Evolutionary conservation across 2,113 vertebrate genomes (phyloP).

Genomic region (Ploceus nigricollis): DNA sequence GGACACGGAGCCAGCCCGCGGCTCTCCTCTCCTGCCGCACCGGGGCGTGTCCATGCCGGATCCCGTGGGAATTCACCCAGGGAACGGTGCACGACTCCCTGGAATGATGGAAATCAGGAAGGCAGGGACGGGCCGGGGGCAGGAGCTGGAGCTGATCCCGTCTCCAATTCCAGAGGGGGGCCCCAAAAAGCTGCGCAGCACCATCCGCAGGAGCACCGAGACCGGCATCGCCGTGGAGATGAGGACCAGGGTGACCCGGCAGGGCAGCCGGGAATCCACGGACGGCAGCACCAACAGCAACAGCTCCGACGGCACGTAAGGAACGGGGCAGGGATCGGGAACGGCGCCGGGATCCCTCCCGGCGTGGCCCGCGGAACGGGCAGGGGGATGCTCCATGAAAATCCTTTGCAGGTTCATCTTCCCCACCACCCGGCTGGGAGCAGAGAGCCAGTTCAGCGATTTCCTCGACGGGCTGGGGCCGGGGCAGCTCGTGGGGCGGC

Average conservation of each 20-base stretch:
- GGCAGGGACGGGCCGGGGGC: not conserved
- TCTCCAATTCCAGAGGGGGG: conserved; percentile 77
- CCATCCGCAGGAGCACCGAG: conserved; percentile 94
- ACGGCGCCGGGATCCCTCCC: not conserved
- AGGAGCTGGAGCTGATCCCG: not conserved
- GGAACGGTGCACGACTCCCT: rapidly evolving
- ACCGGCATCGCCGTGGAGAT: conserved; percentile 97
- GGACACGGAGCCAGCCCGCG: rapidly evolving
- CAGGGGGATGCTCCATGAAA: not conserved
- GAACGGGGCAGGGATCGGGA: not conserved
- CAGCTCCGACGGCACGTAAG: conserved; percentile 97
- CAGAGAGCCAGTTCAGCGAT: conserved; percentile 97
- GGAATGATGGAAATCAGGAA: rapidly evolving
- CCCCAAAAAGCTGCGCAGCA: conserved; percentile 96
- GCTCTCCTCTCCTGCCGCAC: not conserved
- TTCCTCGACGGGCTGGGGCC: conserved; percentile 96
- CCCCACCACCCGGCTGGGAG: conserved; percentile 88
- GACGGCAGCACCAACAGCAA: conserved; percentile 98
- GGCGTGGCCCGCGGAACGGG: rapidly evolving
- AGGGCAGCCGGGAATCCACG: conserved; percentile 94
- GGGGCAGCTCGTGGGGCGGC: conserved; percentile 94
- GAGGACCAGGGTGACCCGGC: conserved; percentile 91
- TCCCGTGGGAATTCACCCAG: not conserved
- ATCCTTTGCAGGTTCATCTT: conserved; percentile 88
- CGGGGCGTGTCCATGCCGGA: rapidly evolving